Evolutionary conservation across 2,888 invertebrate genomes (phyloP), one percentile per base, ranked within the genome.

Genomic region (Fabriciana adippe): DNA sequence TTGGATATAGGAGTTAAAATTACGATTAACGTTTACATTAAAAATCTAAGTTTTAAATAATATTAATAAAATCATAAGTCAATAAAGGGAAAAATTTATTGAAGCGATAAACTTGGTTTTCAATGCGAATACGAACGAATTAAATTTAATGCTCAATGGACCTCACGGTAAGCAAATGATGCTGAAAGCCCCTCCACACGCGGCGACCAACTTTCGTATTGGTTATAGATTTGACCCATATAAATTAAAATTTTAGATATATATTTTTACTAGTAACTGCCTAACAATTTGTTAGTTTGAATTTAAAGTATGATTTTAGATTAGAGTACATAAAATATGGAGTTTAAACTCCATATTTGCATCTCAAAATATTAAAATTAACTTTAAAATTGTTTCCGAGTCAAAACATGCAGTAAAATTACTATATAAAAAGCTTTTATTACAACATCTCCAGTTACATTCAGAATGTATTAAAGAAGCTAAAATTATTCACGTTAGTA

Each of bases 101-200:
- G 63, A 55, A 62, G 50, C 66, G 54, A 64, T 48, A 65, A 67
- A 62, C 66, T 64, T 51, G 62, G 64, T 66, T 69, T 66, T 61
- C 69, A 64, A 54, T 62, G 50, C 51, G 53, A 64, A 62, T 59
- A 59, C 51, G 68, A 51, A 67, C 59, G 64, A 65, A 70, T 68
- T 67, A 67, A 70, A 65, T 67, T 64, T 67, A 70, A 70, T 62
- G 70, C 64, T 65, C 67, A 65, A 64, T 70, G 61, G 57, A 67
- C 67, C 67, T 57, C 55, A 62, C 56, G 60, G 63, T 21, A 54
- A 67, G 57, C 48, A 62, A 70, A 70, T 70, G 67, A 64, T 35
- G 67, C 64, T 70, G 67, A 67, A 70, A 67, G 57, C 67, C 63
- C 63, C 51, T 61, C 50, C 64, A 64, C 64, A 67, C 18, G 47